Evolutionary conservation across 2,888 invertebrate genomes (phyloP).

Genomic region (Chrysolina americana): DNA sequence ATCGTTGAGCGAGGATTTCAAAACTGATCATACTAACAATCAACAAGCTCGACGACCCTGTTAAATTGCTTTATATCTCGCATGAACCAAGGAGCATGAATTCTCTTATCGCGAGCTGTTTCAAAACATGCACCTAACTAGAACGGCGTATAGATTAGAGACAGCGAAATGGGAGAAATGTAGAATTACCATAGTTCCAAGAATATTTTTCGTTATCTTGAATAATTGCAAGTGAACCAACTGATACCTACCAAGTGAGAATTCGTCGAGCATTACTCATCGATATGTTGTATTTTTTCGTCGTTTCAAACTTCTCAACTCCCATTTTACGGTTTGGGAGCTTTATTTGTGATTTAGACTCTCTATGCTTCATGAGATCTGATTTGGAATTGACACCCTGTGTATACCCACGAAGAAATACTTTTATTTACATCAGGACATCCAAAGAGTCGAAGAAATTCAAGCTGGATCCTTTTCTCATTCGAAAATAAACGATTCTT

Average conservation of each 20-base stretch:
- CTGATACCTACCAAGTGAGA: neutral
- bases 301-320: neutral
- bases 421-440: too few relatives aligned
- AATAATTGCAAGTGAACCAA: slow-evolving; percentile 15
- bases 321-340: neutral
- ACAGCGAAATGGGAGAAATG: slow-evolving; percentile 4
- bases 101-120: neutral
- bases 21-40: too few relatives aligned
- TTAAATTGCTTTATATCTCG: neutral
- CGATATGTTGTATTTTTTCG: neutral
- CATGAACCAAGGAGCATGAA: neutral
- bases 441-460: too few relatives aligned
- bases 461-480: too few relatives aligned
- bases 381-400: neutral
- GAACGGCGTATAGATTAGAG: neutral
- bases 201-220: slow-evolving; percentile 12
- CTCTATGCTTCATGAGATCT: neutral
- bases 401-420: too few relatives aligned
- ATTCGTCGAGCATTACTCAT: slow-evolving; percentile 5
- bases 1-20: too few relatives aligned
- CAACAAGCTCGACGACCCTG: neutral
- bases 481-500: too few relatives aligned
- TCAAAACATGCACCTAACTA: neutral
- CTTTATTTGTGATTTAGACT: neutral
- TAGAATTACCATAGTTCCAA: neutral